A percentile compares a stretch with the other conserved stretches of the same genome.
These are phyloP conservation scores for Rhingia rostrata DNA, from an alignment of 2,888 invertebrate species.

Conservation along the genomic window DNA sequence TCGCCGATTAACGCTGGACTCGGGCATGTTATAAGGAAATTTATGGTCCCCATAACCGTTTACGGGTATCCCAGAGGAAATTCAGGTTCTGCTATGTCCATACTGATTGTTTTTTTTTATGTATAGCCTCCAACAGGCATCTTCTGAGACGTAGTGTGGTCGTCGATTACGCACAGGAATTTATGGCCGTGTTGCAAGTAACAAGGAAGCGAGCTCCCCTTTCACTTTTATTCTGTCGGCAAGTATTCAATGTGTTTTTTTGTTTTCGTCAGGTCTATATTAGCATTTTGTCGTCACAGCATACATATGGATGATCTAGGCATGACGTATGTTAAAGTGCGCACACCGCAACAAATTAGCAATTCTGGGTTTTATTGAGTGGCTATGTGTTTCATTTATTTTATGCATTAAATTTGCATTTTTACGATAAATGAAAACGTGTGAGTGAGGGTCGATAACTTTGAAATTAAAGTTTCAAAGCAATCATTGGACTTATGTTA, in stretches of 20 bases:
- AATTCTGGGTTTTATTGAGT: slow-evolving; percentile 50
- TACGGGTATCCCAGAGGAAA: slow-evolving; percentile 71
- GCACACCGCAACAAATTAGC: slow-evolving; percentile 24
- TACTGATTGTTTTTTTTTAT: not conserved
- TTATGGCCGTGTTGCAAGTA: slow-evolving; percentile 64
- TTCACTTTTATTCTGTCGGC: slow-evolving; percentile 68
- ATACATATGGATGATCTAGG: slow-evolving; percentile 30
- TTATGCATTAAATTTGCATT: slow-evolving; percentile 34
- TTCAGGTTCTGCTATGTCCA: slow-evolving; percentile 59
- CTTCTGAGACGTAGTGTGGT: slow-evolving; percentile 49
- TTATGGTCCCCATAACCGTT: slow-evolving; percentile 72
- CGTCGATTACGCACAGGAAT: slow-evolving; percentile 61
- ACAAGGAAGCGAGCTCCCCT: slow-evolving; percentile 68
- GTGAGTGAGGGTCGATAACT: slow-evolving; percentile 43
- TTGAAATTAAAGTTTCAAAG: slow-evolving; percentile 1
- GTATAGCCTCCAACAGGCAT: slow-evolving; percentile 65
- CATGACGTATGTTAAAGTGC: slow-evolving; percentile 67
- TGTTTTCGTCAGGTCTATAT: slow-evolving; percentile 1
- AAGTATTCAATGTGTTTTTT: slow-evolving; percentile 32
- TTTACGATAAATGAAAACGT: slow-evolving; percentile 34
- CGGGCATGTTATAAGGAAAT: slow-evolving; percentile 72
- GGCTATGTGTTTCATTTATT: slow-evolving; percentile 27
- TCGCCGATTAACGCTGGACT: slow-evolving; percentile 73
- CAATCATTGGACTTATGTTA: not conserved
- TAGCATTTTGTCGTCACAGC: slow-evolving; percentile 43